Percentiles rank a stretch among this genome's conserved stretches.
Conservation (phyloP, 1,140 invertebrate genomes). For the Caenorhabditis briggsae region DNA sequence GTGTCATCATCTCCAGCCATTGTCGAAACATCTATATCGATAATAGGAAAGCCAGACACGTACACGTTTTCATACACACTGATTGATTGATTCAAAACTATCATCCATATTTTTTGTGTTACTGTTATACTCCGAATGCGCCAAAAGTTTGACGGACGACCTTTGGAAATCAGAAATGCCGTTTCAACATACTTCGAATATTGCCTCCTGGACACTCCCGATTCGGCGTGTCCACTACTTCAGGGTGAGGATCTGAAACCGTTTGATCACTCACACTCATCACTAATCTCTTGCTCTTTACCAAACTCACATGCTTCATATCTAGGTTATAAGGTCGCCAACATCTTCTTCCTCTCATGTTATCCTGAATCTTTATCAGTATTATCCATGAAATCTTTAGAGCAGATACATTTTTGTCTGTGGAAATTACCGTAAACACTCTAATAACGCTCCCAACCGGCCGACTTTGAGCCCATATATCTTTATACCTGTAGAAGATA, state of each 20-base stretch:
- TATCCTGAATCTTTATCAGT: no score
- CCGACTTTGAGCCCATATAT: no score
- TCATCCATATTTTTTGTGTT: neutral
- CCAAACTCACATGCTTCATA: no score
- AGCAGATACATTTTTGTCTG: no score
- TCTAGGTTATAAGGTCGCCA: no score
- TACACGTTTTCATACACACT: slow-evolving; percentile 27
- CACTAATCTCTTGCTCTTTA: neutral
- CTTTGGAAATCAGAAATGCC: slow-evolving; percentile 41
- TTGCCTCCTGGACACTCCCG: slow-evolving; percentile 11
- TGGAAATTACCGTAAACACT: no score
- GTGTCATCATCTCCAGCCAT: slow-evolving; percentile 16
- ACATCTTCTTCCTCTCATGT: no score
- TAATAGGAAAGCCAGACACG: neutral
- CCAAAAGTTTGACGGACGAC: slow-evolving; percentile 51
- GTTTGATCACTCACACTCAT: neutral
- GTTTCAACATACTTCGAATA: slow-evolving; percentile 39
- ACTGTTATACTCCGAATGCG: slow-evolving; percentile 24
- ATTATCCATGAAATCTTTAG: no score
- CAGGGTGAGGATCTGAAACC: neutral
- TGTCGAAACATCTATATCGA: neutral
- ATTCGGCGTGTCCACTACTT: slow-evolving; percentile 32
- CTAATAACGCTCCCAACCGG: no score
- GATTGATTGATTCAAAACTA: slow-evolving; percentile 29
- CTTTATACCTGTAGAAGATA: no score